phyloP scores from a whole-genome alignment of 2,113 vertebrate species.

The Perca schrenkii region DNA sequence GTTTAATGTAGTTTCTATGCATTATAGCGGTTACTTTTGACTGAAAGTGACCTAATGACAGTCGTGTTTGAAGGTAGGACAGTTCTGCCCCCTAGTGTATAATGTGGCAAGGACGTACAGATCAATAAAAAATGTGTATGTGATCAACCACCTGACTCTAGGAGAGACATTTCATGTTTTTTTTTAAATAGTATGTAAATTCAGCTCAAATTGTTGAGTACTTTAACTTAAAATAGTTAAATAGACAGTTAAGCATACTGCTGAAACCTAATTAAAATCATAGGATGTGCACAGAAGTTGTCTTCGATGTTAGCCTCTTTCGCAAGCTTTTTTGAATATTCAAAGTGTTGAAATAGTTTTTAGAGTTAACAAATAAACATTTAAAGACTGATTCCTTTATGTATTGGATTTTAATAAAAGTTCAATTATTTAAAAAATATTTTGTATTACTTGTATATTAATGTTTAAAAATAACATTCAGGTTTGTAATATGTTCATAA shows the following conservation, averaged over 20 bases:
- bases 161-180: accelerated
- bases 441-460: too few species aligned
- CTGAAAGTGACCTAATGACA: neutral
- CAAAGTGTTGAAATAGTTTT: neutral
- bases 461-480: neutral
- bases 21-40: neutral
- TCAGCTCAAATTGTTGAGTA: neutral
- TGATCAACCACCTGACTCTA: neutral
- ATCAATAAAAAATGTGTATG: neutral
- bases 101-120: neutral
- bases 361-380: neutral
- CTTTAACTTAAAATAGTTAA: neutral
- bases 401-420: neutral
- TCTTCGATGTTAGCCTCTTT: neutral
- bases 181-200: neutral
- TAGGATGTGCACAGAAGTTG: neutral
- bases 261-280: neutral
- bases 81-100: slow-evolving; percentile 53
- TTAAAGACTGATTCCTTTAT: neutral
- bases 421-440: neutral
- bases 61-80: neutral
- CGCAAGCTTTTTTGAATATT: too few species aligned
- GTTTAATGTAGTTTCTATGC: neutral
- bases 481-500: neutral
- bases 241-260: neutral